A percentile compares a stretch with the other conserved stretches of the same genome.
These are phyloP conservation scores for Alectura lathami DNA, from an alignment of 2,113 vertebrate genomes.

Conservation along the genomic window DNA sequence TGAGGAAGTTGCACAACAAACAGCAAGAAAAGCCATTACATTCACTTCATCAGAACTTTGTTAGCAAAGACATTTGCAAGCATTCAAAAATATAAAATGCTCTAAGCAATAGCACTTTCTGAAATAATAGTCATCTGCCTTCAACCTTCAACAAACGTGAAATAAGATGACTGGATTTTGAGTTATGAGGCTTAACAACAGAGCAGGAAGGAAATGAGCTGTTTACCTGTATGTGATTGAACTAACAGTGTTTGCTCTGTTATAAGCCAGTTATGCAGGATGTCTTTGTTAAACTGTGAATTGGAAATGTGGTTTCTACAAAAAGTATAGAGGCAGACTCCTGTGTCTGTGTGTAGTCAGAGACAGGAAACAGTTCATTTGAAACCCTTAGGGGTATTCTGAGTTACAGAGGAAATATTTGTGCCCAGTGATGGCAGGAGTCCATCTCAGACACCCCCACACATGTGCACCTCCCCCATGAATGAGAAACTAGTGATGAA, in stretches of 20 bases:
- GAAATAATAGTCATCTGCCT: not conserved
- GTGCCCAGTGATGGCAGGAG: not conserved
- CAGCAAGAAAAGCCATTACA: not conserved
- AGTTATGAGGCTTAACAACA: not conserved
- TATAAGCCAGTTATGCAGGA: not conserved
- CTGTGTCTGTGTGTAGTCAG: fast-evolving
- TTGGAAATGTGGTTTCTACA: not conserved
- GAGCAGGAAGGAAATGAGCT: not conserved
- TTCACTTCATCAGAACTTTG: not conserved
- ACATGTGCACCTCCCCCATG: fast-evolving
- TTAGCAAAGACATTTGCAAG: not conserved
- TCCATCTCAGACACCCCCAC: not conserved
- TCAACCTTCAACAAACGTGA: not conserved
- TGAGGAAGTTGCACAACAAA: not conserved
- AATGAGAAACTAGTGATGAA: not conserved
- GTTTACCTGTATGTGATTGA: not conserved
- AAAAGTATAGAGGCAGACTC: not conserved
- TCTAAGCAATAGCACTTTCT: not conserved
- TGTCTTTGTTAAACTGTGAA: not conserved
- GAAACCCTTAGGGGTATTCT: not conserved
- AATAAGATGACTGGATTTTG: not conserved
- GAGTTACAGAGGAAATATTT: not conserved
- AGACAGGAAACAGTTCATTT: not conserved
- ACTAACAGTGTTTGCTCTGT: not conserved
- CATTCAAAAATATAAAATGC: not conserved